A percentile compares a stretch with the other conserved stretches of the same genome.
phyloP scores from a whole-genome alignment of 2,888 invertebrate genomes.

The Lutraria lutraria region DNA sequence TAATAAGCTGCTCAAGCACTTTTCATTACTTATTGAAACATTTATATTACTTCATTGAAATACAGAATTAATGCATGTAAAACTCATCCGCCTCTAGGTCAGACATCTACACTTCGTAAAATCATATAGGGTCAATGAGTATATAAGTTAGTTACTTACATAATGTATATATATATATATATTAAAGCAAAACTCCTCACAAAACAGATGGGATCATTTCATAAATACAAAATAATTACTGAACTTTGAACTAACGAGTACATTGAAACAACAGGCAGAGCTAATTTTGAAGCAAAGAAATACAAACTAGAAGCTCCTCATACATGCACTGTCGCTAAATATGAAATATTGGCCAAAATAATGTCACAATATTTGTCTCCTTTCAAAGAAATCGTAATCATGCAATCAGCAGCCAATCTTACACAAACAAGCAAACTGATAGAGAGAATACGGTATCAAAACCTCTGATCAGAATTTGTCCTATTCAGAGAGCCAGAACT shows the following conservation, averaged over 20 bases:
- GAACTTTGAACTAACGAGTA: constrained; percentile 14
- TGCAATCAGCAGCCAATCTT: constrained; percentile 39
- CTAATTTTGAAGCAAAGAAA: constrained; percentile 25
- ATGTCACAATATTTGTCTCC: constrained; percentile 31
- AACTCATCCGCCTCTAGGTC: neutral
- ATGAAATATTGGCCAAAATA: constrained; percentile 28
- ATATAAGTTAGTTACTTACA: neutral
- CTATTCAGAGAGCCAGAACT: neutral
- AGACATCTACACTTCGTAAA: neutral
- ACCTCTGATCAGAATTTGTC: constrained; percentile 31
- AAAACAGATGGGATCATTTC: neutral
- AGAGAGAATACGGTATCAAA: constrained; percentile 9
- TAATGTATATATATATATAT: neutral
- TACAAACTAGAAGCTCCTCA: constrained; percentile 36
- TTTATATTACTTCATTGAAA: neutral
- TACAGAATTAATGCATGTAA: neutral
- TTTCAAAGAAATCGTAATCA: constrained; percentile 38
- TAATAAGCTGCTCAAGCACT: neutral
- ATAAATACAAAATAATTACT: neutral
- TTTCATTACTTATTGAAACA: neutral
- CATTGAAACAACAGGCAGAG: constrained; percentile 24
- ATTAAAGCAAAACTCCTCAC: neutral
- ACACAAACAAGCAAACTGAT: constrained; percentile 46
- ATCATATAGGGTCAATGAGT: neutral
- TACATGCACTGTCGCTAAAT: constrained; percentile 38